phyloP scores from a whole-genome alignment of 2,113 vertebrate species.

The Gavialis gangeticus region DNA sequence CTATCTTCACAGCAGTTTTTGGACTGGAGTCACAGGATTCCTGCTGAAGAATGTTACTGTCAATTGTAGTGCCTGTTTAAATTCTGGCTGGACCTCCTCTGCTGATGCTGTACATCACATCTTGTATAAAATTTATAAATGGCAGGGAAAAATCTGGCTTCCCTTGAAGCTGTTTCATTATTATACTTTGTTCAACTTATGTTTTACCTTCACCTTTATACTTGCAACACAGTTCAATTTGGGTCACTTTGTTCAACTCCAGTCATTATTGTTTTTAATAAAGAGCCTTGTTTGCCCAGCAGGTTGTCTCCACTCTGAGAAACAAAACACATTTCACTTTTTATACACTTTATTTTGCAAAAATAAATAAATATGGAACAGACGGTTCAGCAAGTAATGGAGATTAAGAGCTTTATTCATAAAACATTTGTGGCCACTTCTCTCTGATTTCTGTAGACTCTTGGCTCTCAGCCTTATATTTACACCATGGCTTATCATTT shows the following conservation, averaged over 20 bases:
- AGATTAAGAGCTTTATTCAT: constrained; percentile 53
- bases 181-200: background rate
- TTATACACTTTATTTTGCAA: background rate
- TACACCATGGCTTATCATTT: background rate
- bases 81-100: background rate
- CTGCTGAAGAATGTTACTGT: background rate
- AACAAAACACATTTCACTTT: background rate
- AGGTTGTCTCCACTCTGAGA: background rate
- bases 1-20: background rate
- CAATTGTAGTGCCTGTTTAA: background rate
- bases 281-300: background rate
- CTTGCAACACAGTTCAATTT: background rate
- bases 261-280: background rate
- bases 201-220: background rate
- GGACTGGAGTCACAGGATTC: too few species aligned
- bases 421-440: constrained; percentile 43
- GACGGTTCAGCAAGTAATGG: constrained; percentile 46
- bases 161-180: background rate
- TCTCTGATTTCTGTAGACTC: background rate
- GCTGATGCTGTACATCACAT: background rate
- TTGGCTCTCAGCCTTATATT: constrained; percentile 21
- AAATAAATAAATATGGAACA: constrained; percentile 46
- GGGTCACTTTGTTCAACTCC: fast-evolving
- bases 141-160: background rate
- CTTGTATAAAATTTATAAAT: fast-evolving